phyloP scores from a whole-genome alignment of 2,113 vertebrate genomes.

The Python bivittatus region DNA sequence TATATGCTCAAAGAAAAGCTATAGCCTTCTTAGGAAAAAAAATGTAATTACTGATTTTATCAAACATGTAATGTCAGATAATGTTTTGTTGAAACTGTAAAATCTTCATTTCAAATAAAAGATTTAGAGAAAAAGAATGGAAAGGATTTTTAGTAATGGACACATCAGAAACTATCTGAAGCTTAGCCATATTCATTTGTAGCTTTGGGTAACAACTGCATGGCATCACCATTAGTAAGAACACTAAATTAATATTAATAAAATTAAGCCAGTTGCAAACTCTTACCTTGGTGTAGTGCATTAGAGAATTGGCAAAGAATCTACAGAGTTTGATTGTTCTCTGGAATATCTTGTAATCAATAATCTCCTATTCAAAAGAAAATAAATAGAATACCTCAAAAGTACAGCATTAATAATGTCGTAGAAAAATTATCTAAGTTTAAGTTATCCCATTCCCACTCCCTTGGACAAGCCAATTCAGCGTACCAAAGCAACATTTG shows the following conservation, averaged over 20 bases:
- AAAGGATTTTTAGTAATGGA: neutral
- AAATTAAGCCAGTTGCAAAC: neutral
- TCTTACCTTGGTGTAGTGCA: constrained; percentile 93
- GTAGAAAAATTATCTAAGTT: neutral
- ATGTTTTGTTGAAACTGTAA: neutral
- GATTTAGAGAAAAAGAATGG: neutral
- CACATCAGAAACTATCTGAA: neutral
- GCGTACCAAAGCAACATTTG: neutral
- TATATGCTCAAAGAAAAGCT: too few species aligned
- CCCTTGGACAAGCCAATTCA: neutral
- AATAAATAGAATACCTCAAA: constrained; percentile 29
- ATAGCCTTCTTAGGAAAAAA: neutral
- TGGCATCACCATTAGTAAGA: neutral
- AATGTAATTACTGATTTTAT: neutral
- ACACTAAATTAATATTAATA: neutral
- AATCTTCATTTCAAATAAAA: neutral
- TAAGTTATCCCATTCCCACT: neutral
- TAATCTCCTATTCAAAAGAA: constrained; percentile 74
- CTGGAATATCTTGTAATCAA: constrained; percentile 86
- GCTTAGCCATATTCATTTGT: neutral
- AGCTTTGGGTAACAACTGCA: neutral
- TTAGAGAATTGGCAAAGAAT: constrained; percentile 93
- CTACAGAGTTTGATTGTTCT: constrained; percentile 91
- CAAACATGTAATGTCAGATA: neutral
- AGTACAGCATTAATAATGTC: neutral